Evolutionary conservation across 1,140 invertebrate genomes (phyloP).

Genomic region (Drosophila triauraria): DNA sequence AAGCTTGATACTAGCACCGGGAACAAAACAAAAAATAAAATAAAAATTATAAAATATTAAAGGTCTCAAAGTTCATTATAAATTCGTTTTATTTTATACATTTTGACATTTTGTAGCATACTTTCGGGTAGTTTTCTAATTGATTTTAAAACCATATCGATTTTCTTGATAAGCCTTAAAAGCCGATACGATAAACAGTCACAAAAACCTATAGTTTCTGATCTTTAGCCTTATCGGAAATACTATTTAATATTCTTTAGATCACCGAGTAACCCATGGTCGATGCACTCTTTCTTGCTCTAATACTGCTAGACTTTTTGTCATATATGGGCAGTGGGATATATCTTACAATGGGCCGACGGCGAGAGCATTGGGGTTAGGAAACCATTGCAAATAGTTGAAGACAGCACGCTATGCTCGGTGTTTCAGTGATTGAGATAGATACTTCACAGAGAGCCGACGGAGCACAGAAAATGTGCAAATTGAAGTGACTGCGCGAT

Average conservation of each 20-base stretch:
- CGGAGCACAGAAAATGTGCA: slow-evolving; percentile 55
- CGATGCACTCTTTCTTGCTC: background rate
- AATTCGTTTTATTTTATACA: too few species aligned
- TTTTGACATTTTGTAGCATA: too few species aligned
- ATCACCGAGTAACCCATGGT: background rate
- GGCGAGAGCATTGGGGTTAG: slow-evolving; percentile 71
- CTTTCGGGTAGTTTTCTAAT: background rate
- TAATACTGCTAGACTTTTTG: slow-evolving; percentile 33
- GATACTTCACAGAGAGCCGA: slow-evolving; percentile 51
- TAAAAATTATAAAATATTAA: too few species aligned
- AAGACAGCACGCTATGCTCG: slow-evolving; percentile 65
- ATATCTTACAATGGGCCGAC: slow-evolving; percentile 36
- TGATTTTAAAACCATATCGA: background rate
- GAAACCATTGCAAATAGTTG: slow-evolving; percentile 64
- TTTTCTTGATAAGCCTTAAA: too few species aligned
- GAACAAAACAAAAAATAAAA: too few species aligned
- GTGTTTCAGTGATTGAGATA: slow-evolving; percentile 41
- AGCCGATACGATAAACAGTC: too few species aligned
- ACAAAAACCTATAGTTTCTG: too few species aligned
- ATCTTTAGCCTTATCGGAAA: too few species aligned
- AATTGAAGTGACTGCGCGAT: slow-evolving; percentile 64
- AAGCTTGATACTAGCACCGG: too few species aligned
- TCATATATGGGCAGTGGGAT: slow-evolving; percentile 68
- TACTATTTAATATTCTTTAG: too few species aligned
- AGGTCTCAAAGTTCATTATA: too few species aligned